Conservation (phyloP, 2,113 vertebrate genomes). For the Cercopithecus mona region DNA sequence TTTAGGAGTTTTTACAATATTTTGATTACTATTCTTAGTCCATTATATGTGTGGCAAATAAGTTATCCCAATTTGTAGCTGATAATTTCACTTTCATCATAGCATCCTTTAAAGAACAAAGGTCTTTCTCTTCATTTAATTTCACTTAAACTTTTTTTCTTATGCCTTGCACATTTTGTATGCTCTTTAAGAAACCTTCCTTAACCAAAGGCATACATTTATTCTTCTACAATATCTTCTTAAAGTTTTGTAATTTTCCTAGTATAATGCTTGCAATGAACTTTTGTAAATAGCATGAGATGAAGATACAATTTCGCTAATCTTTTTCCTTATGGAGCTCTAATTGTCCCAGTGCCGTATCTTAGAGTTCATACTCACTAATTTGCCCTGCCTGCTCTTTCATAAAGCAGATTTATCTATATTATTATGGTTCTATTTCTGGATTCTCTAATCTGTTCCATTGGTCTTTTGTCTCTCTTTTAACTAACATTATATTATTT, state of each 20-base stretch:
- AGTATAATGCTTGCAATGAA: neutral
- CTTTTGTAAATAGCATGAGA: neutral
- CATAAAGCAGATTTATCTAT: neutral
- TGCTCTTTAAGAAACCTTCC: neutral
- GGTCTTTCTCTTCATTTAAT: neutral
- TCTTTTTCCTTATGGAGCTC: neutral
- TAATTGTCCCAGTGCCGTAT: neutral
- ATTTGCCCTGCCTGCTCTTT: neutral
- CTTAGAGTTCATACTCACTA: neutral
- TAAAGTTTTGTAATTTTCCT: neutral
- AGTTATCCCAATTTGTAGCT: neutral
- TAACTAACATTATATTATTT: neutral
- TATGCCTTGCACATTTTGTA: neutral
- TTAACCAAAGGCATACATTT: neutral
- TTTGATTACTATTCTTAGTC: neutral
- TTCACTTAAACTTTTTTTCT: neutral
- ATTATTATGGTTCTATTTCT: neutral
- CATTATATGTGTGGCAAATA: neutral
- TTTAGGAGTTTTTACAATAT: neutral
- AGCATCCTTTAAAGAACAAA: neutral
- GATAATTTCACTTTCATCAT: neutral
- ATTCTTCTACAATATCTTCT: neutral
- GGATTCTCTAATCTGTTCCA: neutral
- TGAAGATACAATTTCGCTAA: neutral
- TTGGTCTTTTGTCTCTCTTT: neutral